Base-by-base conservation (phyloP, 2,888 invertebrate species). In the Dioctria rufipes region DNA sequence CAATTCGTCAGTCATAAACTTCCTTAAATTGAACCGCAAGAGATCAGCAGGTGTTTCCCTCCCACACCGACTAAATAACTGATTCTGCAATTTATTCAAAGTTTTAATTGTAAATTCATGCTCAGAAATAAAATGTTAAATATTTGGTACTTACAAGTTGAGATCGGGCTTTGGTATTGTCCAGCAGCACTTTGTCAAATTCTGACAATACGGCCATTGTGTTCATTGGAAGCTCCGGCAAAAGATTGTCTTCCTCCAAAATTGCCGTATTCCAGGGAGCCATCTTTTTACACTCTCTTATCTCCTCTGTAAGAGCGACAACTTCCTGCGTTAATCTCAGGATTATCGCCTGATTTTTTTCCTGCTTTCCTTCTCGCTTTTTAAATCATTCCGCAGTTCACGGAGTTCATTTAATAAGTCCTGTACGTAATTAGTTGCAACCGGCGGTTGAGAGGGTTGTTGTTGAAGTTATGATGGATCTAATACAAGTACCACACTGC, bases 221-320 rank as follows among this genome's bases (percentile, higher is more conserved):
- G n/a, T 60, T 60, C n/a, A 60, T 13, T 2, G 60, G 60, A 9
- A 60, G 60, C 60, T 60, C 13, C 25, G 60, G 60, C 60, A 60
- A 25, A 6, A 60, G 5, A 60, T n/a, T 60, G 6, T 60, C 60
- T 60, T 60, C 60, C 25, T 60, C 60, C 8, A 58, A 58, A 58
- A 11, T 5, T 58, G 8, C 11, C 5, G 13, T n/a, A 13, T n/a
- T 51, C 8, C n/a, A 11, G 8, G 8, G n/a, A 25, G 60, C n/a
- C 3, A 8, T 11, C 5, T n/a, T n/a, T 13, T 60, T 60, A 6
- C n/a, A 60, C n/a, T 60, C 60, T 6, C 5, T 60, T n/a, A 60
- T n/a, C 60, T 60, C 60, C 25, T 60, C 60, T 13, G 13, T 60
- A 13, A 60, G 60, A 11, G 60, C 5, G 5, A 25, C 60, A 13